Base-by-base conservation (phyloP, 2,888 invertebrate genomes). In the Cerastis leucographa region DNA sequence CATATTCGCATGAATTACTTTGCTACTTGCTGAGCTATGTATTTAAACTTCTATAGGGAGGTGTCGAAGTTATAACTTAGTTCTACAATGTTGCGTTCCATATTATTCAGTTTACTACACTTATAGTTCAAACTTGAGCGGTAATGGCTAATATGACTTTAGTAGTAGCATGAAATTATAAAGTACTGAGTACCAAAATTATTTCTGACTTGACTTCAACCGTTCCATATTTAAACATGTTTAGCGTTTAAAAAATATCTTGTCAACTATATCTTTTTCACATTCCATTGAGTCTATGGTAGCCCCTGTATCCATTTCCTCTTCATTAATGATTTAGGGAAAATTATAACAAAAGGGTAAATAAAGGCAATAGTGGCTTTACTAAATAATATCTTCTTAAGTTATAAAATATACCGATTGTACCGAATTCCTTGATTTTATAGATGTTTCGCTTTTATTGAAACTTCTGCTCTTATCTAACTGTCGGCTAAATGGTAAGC, bases 111-210 rank as follows among this genome's bases (percentile, higher is more conserved):
- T 70, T 81, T 71, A 71, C 51, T 22, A 14, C 51, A 54, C 61
- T 61, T 81, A 75, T 69, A 80, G 35, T 81, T 44, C 17, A 46
- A 76, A 81, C 11, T 80, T 75, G 22, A 35, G 40, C n/a, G 64
- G 46, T 49, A 73, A 80, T 68, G 29, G 56, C 54, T 74, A 56
- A 65, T 73, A 25, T 42, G 56, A 44, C 42, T 80, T 56, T 51
- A 35, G 22, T 72, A 49, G 49, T 62, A 42, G 56, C 19, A 35
- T 29, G 61, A 19, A 61, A 35, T 61, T 35, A 61, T 35, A 35
- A 61, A 61, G 19, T 59, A 19, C 59, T 29, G 4, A 59, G 35
- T 35, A 19, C 19, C n/a, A 29, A 42, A 44, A 4, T 49, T 29
- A 74, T 61, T 59, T 42, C 61, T 19, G 29, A 35, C 11, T 61